Conservation (phyloP, 2,888 invertebrate genomes). For the Romanomermis culicivorax region DNA sequence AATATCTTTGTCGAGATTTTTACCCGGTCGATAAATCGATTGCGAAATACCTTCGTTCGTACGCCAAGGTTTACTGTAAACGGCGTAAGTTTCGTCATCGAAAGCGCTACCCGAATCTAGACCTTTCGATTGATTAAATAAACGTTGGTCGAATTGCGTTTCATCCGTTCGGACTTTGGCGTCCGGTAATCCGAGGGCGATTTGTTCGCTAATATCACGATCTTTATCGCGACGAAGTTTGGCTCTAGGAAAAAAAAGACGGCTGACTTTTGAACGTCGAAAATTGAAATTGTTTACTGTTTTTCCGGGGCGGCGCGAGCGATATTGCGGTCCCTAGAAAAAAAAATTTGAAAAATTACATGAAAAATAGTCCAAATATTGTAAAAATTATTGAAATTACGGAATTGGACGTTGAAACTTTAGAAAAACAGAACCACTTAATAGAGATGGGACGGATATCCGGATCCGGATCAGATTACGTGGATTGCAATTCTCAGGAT, state of each 20-base stretch:
- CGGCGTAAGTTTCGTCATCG: slow-evolving; percentile 89
- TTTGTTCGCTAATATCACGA: slow-evolving; percentile 91
- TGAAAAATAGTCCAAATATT: too few relatives aligned
- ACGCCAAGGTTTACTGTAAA: slow-evolving; percentile 95
- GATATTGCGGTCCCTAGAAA: slow-evolving; percentile 59
- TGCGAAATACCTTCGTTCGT: slow-evolving; percentile 60
- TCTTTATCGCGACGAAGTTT: slow-evolving; percentile 72
- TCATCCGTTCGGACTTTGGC: slow-evolving; percentile 37
- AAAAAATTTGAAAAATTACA: background rate
- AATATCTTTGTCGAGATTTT: slow-evolving; percentile 65
- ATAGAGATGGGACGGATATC: too few relatives aligned
- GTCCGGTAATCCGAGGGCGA: slow-evolving; percentile 85
- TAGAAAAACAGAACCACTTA: too few relatives aligned
- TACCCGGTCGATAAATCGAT: slow-evolving; percentile 67
- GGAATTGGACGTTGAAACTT: too few relatives aligned
- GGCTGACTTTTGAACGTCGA: background rate
- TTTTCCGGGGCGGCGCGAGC: slow-evolving; percentile 84
- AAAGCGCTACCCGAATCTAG: slow-evolving; percentile 75
- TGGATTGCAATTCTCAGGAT: too few relatives aligned
- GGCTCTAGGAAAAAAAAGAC: slow-evolving; percentile 37
- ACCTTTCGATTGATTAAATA: slow-evolving; percentile 60
- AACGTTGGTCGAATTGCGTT: slow-evolving; percentile 61
- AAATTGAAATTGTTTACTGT: slow-evolving; percentile 19
- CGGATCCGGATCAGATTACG: too few relatives aligned
- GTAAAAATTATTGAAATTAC: too few relatives aligned